Percentiles rank a stretch among this genome's conserved stretches.
phyloP scores from a whole-genome alignment of 2,113 vertebrate species.

The Cercopithecus mona region DNA sequence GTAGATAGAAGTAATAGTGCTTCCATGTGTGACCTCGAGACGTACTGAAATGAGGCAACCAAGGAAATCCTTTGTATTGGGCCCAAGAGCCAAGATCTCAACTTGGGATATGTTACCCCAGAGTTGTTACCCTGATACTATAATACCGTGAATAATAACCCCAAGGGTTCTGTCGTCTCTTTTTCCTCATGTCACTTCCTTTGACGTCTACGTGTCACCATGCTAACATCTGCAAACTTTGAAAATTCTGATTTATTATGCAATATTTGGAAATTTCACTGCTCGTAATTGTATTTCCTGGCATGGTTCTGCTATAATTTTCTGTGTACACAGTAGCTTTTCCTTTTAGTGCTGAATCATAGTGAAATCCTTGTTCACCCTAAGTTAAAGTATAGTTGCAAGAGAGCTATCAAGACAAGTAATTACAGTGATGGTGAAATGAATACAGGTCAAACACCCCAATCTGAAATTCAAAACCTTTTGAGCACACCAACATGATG shows the following conservation, averaged over 20 bases:
- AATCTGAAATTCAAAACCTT: neutral
- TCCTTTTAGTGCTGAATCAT: conserved; percentile 4
- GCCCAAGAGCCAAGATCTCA: neutral
- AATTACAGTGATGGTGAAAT: neutral
- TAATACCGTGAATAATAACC: neutral
- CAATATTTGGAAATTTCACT: conserved; percentile 36
- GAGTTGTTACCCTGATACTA: neutral
- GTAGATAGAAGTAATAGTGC: neutral
- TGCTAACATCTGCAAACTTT: neutral
- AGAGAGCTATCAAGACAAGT: neutral
- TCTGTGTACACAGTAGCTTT: conserved; percentile 3
- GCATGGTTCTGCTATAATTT: neutral
- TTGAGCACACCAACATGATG: neutral
- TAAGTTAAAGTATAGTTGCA: conserved; percentile 12
- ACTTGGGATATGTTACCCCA: neutral
- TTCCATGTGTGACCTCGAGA: neutral
- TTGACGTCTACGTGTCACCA: neutral
- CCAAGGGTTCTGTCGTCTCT: neutral
- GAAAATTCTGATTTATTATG: conserved; percentile 10
- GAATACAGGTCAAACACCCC: neutral
- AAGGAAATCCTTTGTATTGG: neutral
- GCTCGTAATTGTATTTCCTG: conserved; percentile 35
- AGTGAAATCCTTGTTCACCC: conserved; percentile 14
- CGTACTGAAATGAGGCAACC: neutral
- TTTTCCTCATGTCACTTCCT: neutral